Conservation (phyloP, 2,888 invertebrate species). For the Hypercompe scribonia region DNA sequence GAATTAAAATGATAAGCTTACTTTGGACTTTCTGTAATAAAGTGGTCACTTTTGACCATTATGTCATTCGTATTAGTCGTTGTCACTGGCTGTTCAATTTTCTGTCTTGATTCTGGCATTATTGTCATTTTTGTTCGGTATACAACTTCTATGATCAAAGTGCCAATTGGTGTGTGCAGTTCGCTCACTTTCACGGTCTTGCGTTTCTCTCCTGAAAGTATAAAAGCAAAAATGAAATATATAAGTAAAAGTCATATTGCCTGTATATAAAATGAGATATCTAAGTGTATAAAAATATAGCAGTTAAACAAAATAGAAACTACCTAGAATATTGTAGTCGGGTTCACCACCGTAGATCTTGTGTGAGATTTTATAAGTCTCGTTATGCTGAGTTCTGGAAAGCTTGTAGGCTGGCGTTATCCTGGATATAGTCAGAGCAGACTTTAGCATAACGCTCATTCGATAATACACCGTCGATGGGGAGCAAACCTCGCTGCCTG, state of each 20-base stretch:
- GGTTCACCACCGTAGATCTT: conserved; percentile 94
- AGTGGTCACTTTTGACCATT: conserved; percentile 97
- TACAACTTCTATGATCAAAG: conserved; percentile 92
- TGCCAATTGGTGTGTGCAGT: conserved; percentile 94
- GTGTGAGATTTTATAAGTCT: conserved; percentile 96
- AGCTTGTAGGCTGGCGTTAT: conserved; percentile 97
- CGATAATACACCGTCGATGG: conserved; percentile 96
- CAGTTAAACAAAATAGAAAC: conserved; percentile 35
- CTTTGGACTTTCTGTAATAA: conserved; percentile 88
- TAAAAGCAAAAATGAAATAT: not conserved
- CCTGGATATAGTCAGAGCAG: conserved; percentile 95
- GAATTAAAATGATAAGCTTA: conserved; percentile 64
- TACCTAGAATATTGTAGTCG: conserved; percentile 90
- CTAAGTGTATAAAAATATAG: not conserved
- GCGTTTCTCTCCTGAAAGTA: conserved; percentile 90
- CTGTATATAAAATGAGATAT: not conserved
- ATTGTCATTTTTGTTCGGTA: conserved; percentile 97
- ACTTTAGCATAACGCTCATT: conserved; percentile 96
- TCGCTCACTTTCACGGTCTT: conserved; percentile 94
- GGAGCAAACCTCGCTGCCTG: conserved; percentile 89
- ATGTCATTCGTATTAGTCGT: conserved; percentile 85
- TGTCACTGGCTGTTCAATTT: conserved; percentile 77
- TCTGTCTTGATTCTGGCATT: conserved; percentile 91
- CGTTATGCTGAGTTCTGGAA: conserved; percentile 94
- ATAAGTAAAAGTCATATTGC: not conserved